These are phyloP conservation scores for Microplitis mediator DNA, from an alignment of 1,140 invertebrate species.

Conservation along the genomic window DNA sequence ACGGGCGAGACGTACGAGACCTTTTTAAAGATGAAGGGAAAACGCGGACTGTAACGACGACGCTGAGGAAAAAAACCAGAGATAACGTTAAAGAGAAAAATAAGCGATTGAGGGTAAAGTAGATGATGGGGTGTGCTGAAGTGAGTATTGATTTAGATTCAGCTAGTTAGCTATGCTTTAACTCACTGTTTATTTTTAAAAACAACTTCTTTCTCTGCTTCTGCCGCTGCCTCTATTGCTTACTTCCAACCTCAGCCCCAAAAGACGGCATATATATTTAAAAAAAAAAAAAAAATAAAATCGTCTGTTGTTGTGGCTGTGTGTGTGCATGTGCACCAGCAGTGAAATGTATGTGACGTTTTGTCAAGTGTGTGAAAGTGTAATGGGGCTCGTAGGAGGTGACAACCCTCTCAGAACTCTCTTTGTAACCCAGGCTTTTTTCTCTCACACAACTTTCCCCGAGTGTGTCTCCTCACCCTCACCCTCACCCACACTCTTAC, in stretches of 20 bases:
- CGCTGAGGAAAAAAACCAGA: not conserved
- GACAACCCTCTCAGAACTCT: conserved; percentile 25
- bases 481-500: not conserved
- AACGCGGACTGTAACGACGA: too few species aligned
- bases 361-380: not conserved
- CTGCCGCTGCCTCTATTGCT: not conserved
- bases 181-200: conserved; percentile 36
- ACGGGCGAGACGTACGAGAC: too few species aligned
- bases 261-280: too few species aligned
- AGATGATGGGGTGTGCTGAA: conserved; percentile 41
- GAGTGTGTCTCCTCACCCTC: not conserved
- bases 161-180: conserved; percentile 56
- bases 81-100: not conserved
- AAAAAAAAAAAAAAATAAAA: too few species aligned
- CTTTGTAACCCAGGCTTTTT: conserved; percentile 19
- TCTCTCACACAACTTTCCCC: not conserved
- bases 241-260: not conserved
- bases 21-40: too few species aligned
- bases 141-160: conserved; percentile 59
- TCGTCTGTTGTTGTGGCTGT: not conserved
- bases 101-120: not conserved
- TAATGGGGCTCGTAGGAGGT: conserved; percentile 21
- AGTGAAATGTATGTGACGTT: too few species aligned
- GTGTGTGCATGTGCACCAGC: not conserved
- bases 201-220: not conserved